Base-by-base conservation (phyloP, 1,140 invertebrate genomes). In the Megalonaias nervosa region DNA sequence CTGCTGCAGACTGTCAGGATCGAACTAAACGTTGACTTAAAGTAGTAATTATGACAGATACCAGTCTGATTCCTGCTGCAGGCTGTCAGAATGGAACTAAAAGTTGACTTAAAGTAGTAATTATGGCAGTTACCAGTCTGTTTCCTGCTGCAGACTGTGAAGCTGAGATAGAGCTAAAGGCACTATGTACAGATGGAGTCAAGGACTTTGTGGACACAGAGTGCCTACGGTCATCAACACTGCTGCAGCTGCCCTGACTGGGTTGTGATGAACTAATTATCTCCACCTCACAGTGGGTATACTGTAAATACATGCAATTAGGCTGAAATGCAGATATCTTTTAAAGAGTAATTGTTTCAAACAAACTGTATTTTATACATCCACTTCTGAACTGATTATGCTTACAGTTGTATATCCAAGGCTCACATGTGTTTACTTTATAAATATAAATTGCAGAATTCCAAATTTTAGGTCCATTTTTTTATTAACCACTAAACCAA, bases 131-230 rank as follows among this genome's bases (percentile, higher is more conserved):
- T 48, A 48, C 38, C 38, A 48, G 2, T 48, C 38, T 48, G 23
- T n/a, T 75, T 75, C 79, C 71, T 17, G 82, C 79, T 13, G 81
- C 79, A 38, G 83, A 83, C 16, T 69, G 62, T 15, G 65, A 58
- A 56, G 85, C 80, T 12, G 81, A 84, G 13, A 71, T 57, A 60
- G 81, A 82, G 75, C 83, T 87, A 80, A 89, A 89, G 55, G 87
- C 87, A 80, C 85, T 87, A 70, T 87, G 85, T 9, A 85, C 31
- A 26, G 87, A 87, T 21, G 84, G 87, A 3, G 85, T 83, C 13
- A 88, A 60, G 16, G 84, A 87, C 26, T 82, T 81, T 11, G 71
- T 57, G 1, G 79, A 48, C 38, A 48, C 6, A 48, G 38, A 48
- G 9, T 11, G 38, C 38, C 38, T 48, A 0, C 38, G 38, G 60